Conservation (phyloP, 2,797 vertebrate species). For the Cuniculus paca region DNA sequence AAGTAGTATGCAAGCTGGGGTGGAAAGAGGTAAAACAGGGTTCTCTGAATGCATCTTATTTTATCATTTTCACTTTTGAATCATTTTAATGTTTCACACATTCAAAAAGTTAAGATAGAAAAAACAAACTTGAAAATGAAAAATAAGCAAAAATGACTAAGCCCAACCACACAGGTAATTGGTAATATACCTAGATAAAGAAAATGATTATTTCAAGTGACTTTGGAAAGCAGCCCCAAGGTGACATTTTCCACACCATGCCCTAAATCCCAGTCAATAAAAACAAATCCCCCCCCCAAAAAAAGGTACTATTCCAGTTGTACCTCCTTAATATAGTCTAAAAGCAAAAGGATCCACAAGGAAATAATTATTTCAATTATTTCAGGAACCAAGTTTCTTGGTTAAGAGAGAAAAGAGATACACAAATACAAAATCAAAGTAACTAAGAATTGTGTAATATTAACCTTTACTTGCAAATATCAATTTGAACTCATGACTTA, state of each 20-base stretch:
- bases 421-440: not conserved
- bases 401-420: not conserved
- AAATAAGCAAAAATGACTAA: not conserved
- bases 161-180: not conserved
- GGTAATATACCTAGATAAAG: not conserved
- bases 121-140: not conserved
- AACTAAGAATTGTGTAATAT: not conserved
- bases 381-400: constrained; percentile 8
- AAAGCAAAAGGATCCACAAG: constrained; percentile 12
- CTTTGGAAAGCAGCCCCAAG: constrained; percentile 3
- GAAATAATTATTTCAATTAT: not conserved
- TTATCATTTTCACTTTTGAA: not conserved
- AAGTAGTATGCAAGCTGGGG: not conserved
- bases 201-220: constrained; percentile 38
- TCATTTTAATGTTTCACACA: constrained; percentile 1
- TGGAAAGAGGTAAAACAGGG: not conserved
- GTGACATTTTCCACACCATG: no score
- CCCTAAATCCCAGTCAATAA: no score
- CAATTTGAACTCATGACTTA: constrained; percentile 32
- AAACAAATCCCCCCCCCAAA: not conserved
- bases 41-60: not conserved
- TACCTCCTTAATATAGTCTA: not conserved
- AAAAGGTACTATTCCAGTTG: not conserved
- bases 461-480: constrained; percentile 36
- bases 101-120: not conserved